Conservation (phyloP, 2,797 vertebrate genomes). For the Hydrocynus forskahlii region DNA sequence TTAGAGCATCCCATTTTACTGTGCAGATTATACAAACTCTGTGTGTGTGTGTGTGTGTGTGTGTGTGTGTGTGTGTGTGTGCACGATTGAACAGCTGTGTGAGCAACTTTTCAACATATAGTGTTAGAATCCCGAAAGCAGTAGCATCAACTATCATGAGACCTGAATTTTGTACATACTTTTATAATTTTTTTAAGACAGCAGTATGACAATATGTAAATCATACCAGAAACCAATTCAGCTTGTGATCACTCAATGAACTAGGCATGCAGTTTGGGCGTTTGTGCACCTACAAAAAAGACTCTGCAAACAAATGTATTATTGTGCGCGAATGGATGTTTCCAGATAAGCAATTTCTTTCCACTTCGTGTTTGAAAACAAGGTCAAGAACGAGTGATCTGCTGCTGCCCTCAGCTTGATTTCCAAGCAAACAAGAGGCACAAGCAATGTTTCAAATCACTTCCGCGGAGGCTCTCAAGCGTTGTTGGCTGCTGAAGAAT, state of each 20-base stretch:
- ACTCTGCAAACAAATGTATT: not conserved
- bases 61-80: too few relatives aligned
- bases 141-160: too few relatives aligned
- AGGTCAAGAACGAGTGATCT: constrained; percentile 5
- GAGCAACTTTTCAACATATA: too few relatives aligned
- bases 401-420: not conserved
- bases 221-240: too few relatives aligned
- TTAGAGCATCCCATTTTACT: too few relatives aligned
- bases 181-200: too few relatives aligned
- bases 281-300: not conserved
- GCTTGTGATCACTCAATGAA: not conserved
- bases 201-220: too few relatives aligned
- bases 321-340: not conserved
- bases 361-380: constrained; percentile 1
- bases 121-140: too few relatives aligned
- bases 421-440: not conserved
- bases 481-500: constrained; percentile 1
- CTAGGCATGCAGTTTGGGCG: not conserved
- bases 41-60: too few relatives aligned
- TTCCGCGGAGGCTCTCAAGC: not conserved
- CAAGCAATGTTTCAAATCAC: not conserved
- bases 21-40: too few relatives aligned
- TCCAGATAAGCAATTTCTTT: not conserved
- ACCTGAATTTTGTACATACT: too few relatives aligned
- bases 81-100: too few relatives aligned